These are phyloP conservation scores for Aelia acuminata DNA, from an alignment of 2,888 invertebrate genomes.

Conservation along the genomic window DNA sequence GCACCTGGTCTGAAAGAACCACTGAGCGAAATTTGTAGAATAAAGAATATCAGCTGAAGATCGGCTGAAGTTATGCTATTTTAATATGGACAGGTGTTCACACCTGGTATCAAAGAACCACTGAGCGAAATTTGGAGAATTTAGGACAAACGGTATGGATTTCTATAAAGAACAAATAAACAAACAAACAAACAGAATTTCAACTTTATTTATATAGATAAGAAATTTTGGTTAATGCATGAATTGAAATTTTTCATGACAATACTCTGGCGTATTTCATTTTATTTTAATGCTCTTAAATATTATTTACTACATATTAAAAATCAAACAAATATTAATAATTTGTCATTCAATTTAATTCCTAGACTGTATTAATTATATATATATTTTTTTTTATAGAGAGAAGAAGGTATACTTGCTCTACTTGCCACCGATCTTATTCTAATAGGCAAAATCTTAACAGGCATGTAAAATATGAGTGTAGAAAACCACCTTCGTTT, in stretches of 20 bases:
- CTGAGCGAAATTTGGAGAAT: too few relatives aligned
- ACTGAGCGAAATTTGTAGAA: too few relatives aligned
- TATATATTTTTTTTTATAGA: constrained; percentile 9
- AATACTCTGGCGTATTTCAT: not conserved
- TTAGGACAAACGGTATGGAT: too few relatives aligned
- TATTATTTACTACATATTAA: not conserved
- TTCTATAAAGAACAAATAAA: too few relatives aligned
- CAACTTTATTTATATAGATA: too few relatives aligned
- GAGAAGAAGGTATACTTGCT: constrained; percentile 60
- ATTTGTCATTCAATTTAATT: not conserved
- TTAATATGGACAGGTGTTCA: too few relatives aligned
- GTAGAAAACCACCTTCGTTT: constrained; percentile 72
- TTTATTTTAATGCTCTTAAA: not conserved
- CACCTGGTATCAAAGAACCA: too few relatives aligned
- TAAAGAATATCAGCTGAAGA: too few relatives aligned
- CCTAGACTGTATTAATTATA: not conserved
- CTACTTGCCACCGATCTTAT: constrained; percentile 64
- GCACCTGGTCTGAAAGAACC: too few relatives aligned
- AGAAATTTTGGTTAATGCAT: not conserved
- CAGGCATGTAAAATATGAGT: constrained; percentile 68
- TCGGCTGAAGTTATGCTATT: too few relatives aligned
- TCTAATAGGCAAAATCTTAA: constrained; percentile 63
- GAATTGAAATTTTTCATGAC: not conserved
- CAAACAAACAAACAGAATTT: too few relatives aligned
- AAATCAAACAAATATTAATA: not conserved